Base-by-base conservation (phyloP, 2,888 invertebrate genomes). In the Hirtodrosophila duncani region DNA sequence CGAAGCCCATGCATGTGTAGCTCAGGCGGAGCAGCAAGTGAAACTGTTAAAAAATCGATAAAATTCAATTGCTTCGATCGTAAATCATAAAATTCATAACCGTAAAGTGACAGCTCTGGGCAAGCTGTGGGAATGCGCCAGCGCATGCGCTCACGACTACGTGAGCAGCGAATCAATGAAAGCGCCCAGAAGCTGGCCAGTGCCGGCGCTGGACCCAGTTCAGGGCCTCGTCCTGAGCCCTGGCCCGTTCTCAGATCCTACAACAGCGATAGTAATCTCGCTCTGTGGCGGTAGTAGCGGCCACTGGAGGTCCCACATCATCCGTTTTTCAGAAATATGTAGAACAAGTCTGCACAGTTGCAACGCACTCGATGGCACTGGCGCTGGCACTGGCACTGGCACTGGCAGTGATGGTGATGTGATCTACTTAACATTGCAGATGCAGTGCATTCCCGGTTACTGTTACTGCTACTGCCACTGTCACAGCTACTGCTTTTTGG, bases 51-150 rank as follows among this genome's bases (percentile, higher is more conserved):
- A 67, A 67, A 79, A 78, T 82, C 79, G 84, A 85, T 83, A 83
- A 85, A 84, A 83, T 77, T 64, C 70, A 78, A 68, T 68, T 70
- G 67, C 66, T 53, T 49, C 63, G 74, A 77, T 72, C 83, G 83
- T 85, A 85, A 85, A 85, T 85, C 85, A 85, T 85, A 84, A 82
- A 83, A 79, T 80, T 83, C 77, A 79, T 81, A 79, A 79, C 77
- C 80, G 81, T 75, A 69, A 82, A 70, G 67, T 77, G 71, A 78
- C 74, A 78, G 79, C 77, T 69, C 63, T 68, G 75, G 66, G 74
- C 77, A 72, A 56, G 62, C 64, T 46, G 62, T 67, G 78, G 78
- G 79, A 75, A 72, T 75, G 75, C 71, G 63, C 48, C 57, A 37
- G 63, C 55, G 68, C 58, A 67, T 68, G 67, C 57, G 67, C 65